Evolutionary conservation across 2,888 invertebrate genomes (phyloP), one percentile per base, ranked within the genome.

Genomic region (Metellina segmentata): DNA sequence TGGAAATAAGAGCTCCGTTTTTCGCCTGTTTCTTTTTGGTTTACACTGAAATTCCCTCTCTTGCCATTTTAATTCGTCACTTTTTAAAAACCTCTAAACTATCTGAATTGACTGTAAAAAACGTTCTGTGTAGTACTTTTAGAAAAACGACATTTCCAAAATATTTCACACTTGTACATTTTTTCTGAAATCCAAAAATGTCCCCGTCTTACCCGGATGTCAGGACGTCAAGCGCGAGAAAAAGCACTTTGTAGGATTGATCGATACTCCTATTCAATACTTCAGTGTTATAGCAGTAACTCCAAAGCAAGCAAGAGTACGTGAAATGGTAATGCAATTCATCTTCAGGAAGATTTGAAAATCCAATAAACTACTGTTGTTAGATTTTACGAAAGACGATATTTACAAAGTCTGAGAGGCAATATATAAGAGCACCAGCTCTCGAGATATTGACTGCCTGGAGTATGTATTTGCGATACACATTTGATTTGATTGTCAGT

Each of bases 251-350:
- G 13, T 61, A 11, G 11, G 9, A 9, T 16, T 61, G 61, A 61
- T 61, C 61, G 61, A 61, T 61, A 61, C 16, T 61, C 61, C 61
- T 61, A 16, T 61, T 61, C 61, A 61, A 61, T 61, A 61, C 9
- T 34, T 34, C 34, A 34, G 34, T 34, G 34, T 16, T 61, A 61
- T 61, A 61, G 16, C 8, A 61, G 7, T 16, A 61, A 8, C 61
- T 61, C 61, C 16, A 61, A 61, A 61, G 61, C 11, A 61, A 61
- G 34, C 34, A 34, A 4, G 34, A 34, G 34, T 34, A 61, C 61
- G 61, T 61, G 61, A 61, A 61, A 61, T 61, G 61, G 61, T 61
- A 61, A 61, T 61, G 61, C 61, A 61, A 61, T 61, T 61, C 61
- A 61, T 61, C 61, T 61, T 11, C 61, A 61, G 61, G 61, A 61